Evolutionary conservation across 2,113 vertebrate species (phyloP), one percentile per base, ranked within the genome.

Genomic region (Brevimyrus niger): DNA sequence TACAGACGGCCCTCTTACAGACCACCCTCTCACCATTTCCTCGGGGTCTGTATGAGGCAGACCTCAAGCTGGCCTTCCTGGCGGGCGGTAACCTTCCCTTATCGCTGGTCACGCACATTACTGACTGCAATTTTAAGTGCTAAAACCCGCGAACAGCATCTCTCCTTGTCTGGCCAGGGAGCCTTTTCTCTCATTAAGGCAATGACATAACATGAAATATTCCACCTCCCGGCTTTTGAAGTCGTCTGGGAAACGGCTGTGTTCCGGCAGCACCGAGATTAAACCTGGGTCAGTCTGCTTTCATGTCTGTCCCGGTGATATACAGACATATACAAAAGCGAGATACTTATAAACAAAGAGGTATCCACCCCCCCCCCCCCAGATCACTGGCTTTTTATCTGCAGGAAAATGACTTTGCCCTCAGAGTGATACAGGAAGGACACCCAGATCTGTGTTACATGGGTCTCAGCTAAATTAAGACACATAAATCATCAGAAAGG

Each of bases 181-280:
- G 7, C 27, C 27, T 42, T 21, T 44, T 27, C 48, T 76, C 85
- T 88, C 89, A 90, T 90, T 87, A 83, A 83, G 47, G 69, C 89
- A 83, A 90, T 88, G 73, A 90, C 89, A 88, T 83, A 73, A 88
- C 73, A 88, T 90, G 55, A 89, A 61, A 89, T 9, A 87, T 87
- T 69, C 50, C 46, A 46, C 31, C 27, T n/a, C 46, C 44, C 3
- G n/a, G 21, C 46, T 47, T 76, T 51, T 87, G 82, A 87, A 84
- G 69, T 83, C 35, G 15, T 21, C 80, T 23, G 21, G 23, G 2
- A 69, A 48, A 46, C 0, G 15, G 84, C 48, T 51, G 3, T n/a
- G 53, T 89, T 89, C 38, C 58, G 15, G 84, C 85, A 53, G 85
- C 19, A 15, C 42, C 7, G 1, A 85, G 89, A 69, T 89, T 86